Evolutionary conservation across 2,888 invertebrate genomes (phyloP).

Genomic region (Agriopis aurantiaria): DNA sequence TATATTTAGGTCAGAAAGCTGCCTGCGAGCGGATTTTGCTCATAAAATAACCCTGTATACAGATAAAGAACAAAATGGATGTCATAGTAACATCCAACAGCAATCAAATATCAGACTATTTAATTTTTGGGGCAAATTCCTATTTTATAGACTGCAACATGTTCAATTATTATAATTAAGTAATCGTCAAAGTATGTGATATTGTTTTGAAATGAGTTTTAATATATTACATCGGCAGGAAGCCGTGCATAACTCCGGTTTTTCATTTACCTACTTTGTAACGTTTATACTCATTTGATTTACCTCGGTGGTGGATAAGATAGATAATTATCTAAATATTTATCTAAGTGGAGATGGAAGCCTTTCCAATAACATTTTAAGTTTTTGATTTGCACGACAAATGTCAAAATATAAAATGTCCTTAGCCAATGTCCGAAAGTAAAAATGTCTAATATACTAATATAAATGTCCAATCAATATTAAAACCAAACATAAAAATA

Average conservation of each 20-base stretch:
- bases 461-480: no score
- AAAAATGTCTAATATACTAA: no score
- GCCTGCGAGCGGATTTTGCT: not conserved
- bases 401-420: no score
- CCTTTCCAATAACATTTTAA: no score
- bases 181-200: constrained; percentile 51
- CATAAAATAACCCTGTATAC: no score
- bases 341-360: no score
- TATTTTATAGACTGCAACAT: constrained; percentile 10
- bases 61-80: not conserved
- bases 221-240: constrained; percentile 9
- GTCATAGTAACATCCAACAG: no score
- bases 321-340: no score
- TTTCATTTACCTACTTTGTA: not conserved
- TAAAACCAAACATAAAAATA: no score
- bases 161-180: not conserved
- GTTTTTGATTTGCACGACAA: no score
- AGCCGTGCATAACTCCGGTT: not conserved
- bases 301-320: not conserved
- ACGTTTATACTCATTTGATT: not conserved
- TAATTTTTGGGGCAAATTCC: not conserved
- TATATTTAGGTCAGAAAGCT: not conserved
- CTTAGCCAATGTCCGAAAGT: no score
- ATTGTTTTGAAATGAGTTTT: constrained; percentile 12
- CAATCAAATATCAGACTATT: no score